Conservation (phyloP, 2,113 vertebrate species). For the Platichthys stellatus region DNA sequence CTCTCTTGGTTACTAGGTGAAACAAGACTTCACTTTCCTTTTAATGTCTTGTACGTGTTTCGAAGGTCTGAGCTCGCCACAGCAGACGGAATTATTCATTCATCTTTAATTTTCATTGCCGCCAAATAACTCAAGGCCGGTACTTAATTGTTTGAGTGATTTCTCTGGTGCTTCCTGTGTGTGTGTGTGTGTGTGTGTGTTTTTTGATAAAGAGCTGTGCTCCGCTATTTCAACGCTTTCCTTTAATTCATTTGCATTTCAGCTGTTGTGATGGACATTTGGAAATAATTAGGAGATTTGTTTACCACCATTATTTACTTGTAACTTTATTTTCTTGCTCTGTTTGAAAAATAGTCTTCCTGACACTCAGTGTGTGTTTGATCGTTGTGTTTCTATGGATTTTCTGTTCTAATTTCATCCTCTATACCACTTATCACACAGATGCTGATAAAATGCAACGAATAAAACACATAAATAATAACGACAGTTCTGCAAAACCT, state of each 20-base stretch:
- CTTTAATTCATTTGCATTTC: conserved; percentile 10
- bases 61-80: not conserved
- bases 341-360: not conserved
- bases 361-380: not conserved
- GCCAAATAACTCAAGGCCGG: not conserved
- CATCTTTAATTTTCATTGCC: not conserved
- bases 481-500: not conserved
- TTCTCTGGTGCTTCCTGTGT: not conserved
- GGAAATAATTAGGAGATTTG: not conserved
- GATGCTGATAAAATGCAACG: not conserved
- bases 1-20: not conserved
- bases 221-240: not conserved
- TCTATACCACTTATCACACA: conserved; percentile 1
- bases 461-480: not conserved
- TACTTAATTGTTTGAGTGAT: conserved; percentile 7
- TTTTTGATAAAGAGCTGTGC: not conserved
- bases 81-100: not conserved
- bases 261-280: not conserved
- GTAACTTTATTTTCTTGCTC: conserved; percentile 1
- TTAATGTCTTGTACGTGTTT: not conserved
- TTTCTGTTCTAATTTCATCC: not conserved
- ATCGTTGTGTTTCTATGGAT: not conserved
- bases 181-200: no score
- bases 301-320: not conserved
- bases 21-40: not conserved